phyloP scores from a whole-genome alignment of 2,113 vertebrate genomes.

The Cheirogaleus medius region DNA sequence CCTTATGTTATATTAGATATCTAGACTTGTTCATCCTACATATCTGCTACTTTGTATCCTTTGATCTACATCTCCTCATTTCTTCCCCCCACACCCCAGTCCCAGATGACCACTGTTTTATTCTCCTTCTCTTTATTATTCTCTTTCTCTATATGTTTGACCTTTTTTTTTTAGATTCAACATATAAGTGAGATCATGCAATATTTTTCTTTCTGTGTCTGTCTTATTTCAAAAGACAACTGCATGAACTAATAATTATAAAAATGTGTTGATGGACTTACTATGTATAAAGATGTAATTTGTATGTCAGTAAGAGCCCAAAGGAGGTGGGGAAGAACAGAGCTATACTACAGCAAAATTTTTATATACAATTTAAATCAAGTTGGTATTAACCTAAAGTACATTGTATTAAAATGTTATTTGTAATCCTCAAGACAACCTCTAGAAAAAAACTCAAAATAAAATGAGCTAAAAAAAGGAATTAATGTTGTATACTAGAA shows the following conservation, averaged over 20 bases:
- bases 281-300: constrained; percentile 38
- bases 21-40: neutral
- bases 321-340: neutral
- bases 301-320: constrained; percentile 29
- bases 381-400: constrained; percentile 12
- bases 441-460: constrained; percentile 15
- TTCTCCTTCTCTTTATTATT: neutral
- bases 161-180: neutral
- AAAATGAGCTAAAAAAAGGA: neutral
- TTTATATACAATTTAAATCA: constrained; percentile 21
- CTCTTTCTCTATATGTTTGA: neutral
- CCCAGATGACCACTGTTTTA: neutral
- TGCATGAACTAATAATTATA: constrained; percentile 17
- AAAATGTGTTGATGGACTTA: constrained; percentile 37
- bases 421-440: neutral
- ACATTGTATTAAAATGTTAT: constrained; percentile 8
- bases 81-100: neutral
- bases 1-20: neutral
- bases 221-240: constrained; percentile 52
- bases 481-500: neutral
- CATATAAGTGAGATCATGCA: constrained; percentile 21
- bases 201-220: constrained; percentile 34
- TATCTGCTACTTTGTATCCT: neutral
- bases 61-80: neutral
- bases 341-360: neutral